Evolutionary conservation across 2,113 vertebrate species (phyloP), one percentile per base, ranked within the genome.

Genomic region (Mus spicilegus): DNA sequence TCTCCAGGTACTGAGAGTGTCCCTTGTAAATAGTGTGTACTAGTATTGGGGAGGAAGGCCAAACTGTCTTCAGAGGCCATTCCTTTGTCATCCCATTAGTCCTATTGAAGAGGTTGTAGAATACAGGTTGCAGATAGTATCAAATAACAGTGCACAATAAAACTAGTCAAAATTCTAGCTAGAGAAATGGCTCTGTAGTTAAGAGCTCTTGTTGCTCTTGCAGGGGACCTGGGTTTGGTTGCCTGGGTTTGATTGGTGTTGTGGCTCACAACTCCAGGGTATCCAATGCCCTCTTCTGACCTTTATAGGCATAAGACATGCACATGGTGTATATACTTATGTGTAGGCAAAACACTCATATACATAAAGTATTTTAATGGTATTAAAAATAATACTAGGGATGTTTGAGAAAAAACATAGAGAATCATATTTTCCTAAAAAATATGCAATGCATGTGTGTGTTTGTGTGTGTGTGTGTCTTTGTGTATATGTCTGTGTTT

Each of bases 131-230:
- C 28, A 95, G 28, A 84, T 58, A 82, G 89, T 82, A 72, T 92
- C 87, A 91, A 95, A 95, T 87, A 22, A 36, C n/a, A 89, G 3
- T 69, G 78, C 46, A 13, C 26, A 94, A 49, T 46, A 93, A 89
- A 69, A 86, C 54, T 65, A 54, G 39, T 61, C n/a, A 84, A 84
- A 84, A 84, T 84, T 39, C 58, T 84, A 61, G 22, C 80, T 84
- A 58, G 22, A 39, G 56, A 82, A 82, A 39, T 39, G 36, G 58
- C n/a, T 42, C 58, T 22, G 56, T 61, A 61, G 36, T 42, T 82
- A 82, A 24, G 80, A 39, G 56, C 22, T 82, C 36, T 82, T 82
- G 54, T 26, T 81, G 78, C 33, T 82, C 80, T 82, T 61, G 56
- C 80, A 82, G 36, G 36, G 11, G n/a, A 82, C 54, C 56, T 82